A percentile compares a stretch with the other conserved stretches of the same genome.
Evolutionary conservation across 2,888 invertebrate genomes (phyloP).

Genomic region (Anoplius nigerrimus): DNA sequence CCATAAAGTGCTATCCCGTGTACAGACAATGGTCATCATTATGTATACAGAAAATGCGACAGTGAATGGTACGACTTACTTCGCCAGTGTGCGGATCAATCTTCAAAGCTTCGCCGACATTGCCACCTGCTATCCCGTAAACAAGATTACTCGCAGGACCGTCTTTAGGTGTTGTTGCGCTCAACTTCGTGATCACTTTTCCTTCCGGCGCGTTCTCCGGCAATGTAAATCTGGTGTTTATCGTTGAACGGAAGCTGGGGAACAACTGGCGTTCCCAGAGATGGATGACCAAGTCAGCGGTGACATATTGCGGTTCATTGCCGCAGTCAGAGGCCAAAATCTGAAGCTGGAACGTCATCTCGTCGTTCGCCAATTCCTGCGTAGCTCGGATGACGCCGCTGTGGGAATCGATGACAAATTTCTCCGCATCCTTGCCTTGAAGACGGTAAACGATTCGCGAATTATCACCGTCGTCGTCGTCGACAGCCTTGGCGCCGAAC

Average conservation of each 20-base stretch:
- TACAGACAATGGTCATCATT: too few species aligned
- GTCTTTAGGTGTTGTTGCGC: constrained; percentile 88
- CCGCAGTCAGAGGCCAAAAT: constrained; percentile 91
- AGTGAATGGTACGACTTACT: constrained; percentile 46
- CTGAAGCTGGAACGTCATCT: constrained; percentile 82
- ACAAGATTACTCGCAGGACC: constrained; percentile 83
- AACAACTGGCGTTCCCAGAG: constrained; percentile 87
- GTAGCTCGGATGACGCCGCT: constrained; percentile 92
- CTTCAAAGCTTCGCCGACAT: constrained; percentile 89
- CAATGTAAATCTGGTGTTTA: constrained; percentile 85
- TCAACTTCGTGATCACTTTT: constrained; percentile 84
- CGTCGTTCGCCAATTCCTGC: constrained; percentile 80
- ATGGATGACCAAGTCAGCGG: constrained; percentile 85
- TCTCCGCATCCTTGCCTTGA: constrained; percentile 85
- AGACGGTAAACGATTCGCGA: constrained; percentile 88
- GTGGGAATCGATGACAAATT: constrained; percentile 86
- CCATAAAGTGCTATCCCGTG: too few species aligned
- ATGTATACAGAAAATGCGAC: too few species aligned
- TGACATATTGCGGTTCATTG: constrained; percentile 81
- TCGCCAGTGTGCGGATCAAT: constrained; percentile 88
- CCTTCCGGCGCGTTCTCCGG: constrained; percentile 88
- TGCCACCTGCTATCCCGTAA: constrained; percentile 95
- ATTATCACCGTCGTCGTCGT: constrained; percentile 88
- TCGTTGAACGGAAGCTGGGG: constrained; percentile 85
- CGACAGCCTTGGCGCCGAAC: constrained; percentile 91